Conservation (phyloP, 2,797 vertebrate species). For the Karalla daura region DNA sequence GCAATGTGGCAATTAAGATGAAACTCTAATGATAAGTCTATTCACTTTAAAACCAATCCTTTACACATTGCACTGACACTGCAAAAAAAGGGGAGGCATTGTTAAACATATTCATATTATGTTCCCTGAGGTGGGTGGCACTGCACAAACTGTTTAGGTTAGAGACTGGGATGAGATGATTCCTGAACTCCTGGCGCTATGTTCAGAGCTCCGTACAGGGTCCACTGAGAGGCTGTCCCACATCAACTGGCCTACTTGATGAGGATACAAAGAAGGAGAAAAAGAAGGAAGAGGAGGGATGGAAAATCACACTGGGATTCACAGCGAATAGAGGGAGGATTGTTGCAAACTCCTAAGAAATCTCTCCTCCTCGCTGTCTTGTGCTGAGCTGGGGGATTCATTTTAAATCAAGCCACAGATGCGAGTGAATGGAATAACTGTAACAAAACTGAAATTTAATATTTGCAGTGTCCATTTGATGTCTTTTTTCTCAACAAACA, state of each 20-base stretch:
- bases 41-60: constrained; percentile 38
- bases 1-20: constrained; percentile 45
- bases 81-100: constrained; percentile 53
- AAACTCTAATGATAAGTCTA: constrained; percentile 22
- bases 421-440: constrained; percentile 1
- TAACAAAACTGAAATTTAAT: constrained; percentile 11
- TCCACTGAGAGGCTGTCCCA: constrained; percentile 63
- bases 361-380: constrained; percentile 1
- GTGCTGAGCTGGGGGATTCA: constrained; percentile 9
- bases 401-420: constrained; percentile 4
- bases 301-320: constrained; percentile 31
- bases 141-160: constrained; percentile 48
- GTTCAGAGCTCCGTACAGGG: constrained; percentile 31
- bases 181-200: constrained; percentile 41
- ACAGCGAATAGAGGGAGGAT: constrained; percentile 28
- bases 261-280: constrained; percentile 39
- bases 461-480: constrained; percentile 2
- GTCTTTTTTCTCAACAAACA: neutral
- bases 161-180: constrained; percentile 47
- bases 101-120: constrained; percentile 52
- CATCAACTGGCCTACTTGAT: constrained; percentile 77
- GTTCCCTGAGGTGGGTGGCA: constrained; percentile 24
- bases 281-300: constrained; percentile 13
- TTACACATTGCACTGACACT: constrained; percentile 45
- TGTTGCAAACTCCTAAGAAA: constrained; percentile 12